A percentile compares a stretch with the other conserved stretches of the same genome.
phyloP scores from a whole-genome alignment of 2,113 vertebrate genomes.

The Empidonax traillii region DNA sequence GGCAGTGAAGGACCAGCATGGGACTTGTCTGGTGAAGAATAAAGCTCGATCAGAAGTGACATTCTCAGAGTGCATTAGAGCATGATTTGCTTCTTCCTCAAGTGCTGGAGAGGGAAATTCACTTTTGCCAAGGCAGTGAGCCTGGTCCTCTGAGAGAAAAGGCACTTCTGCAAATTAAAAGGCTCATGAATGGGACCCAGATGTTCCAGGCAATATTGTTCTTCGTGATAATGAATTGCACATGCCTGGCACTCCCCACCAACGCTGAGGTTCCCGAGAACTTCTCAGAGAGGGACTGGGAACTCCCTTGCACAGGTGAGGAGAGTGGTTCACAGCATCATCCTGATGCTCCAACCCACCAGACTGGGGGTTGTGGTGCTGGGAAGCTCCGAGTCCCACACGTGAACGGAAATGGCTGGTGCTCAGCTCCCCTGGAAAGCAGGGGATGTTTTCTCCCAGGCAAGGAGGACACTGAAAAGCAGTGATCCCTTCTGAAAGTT shows the following conservation, averaged over 20 bases:
- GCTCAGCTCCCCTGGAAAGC: neutral
- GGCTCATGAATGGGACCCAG: neutral
- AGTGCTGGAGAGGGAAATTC: neutral
- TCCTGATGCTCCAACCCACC: neutral
- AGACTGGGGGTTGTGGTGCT: accelerated
- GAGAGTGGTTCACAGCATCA: neutral
- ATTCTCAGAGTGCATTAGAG: neutral
- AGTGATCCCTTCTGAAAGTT: neutral
- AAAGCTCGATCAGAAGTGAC: neutral
- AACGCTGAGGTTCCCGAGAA: neutral
- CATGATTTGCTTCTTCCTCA: neutral
- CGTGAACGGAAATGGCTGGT: neutral
- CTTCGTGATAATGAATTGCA: neutral
- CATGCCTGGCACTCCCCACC: neutral
- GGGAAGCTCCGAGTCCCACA: neutral
- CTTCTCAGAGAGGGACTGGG: neutral
- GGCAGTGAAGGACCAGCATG: neutral
- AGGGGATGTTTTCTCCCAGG: neutral
- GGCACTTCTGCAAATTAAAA: neutral
- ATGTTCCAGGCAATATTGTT: slow-evolving; percentile 8
- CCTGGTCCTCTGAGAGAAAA: neutral
- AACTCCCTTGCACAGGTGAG: neutral
- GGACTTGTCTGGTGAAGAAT: neutral
- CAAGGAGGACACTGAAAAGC: neutral
- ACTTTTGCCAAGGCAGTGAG: neutral